Evolutionary conservation across 2,113 vertebrate species (phyloP).

Genomic region (Colinus virginianus): DNA sequence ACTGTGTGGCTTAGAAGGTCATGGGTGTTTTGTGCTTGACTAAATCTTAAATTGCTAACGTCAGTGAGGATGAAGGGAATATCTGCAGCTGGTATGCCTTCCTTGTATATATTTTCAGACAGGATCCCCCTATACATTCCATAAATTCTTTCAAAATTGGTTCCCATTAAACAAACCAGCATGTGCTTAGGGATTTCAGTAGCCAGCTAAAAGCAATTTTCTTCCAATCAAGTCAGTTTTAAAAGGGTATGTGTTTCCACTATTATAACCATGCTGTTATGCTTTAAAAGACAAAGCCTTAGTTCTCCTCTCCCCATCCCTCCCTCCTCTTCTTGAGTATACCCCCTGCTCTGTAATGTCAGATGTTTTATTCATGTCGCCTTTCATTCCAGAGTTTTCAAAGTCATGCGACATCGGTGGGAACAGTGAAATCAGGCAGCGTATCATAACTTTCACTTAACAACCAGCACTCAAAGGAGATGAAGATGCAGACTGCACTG

Average conservation of each 20-base stretch:
- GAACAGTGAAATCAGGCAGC: slow-evolving; percentile 40
- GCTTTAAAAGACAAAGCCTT: slow-evolving; percentile 42
- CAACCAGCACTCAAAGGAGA: slow-evolving; percentile 10
- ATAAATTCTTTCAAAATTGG: slow-evolving; percentile 69
- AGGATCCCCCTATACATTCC: slow-evolving; percentile 72
- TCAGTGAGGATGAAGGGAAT: slow-evolving; percentile 61
- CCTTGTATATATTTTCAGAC: slow-evolving; percentile 53
- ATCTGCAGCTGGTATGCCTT: slow-evolving; percentile 62
- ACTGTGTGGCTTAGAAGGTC: slow-evolving; percentile 45
- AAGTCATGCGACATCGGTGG: slow-evolving; percentile 16
- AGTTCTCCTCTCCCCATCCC: background rate
- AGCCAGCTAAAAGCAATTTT: slow-evolving; percentile 62
- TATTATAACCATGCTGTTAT: slow-evolving; percentile 43
- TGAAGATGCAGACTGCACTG: background rate
- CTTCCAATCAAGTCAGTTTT: slow-evolving; percentile 66
- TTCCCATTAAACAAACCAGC: slow-evolving; percentile 73
- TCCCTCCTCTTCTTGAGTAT: background rate
- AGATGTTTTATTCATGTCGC: slow-evolving; percentile 49
- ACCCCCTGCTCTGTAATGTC: slow-evolving; percentile 55
- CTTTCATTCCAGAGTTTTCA: slow-evolving; percentile 50
- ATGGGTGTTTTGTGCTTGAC: slow-evolving; percentile 60
- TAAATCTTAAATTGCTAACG: slow-evolving; percentile 59
- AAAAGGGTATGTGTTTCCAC: slow-evolving; percentile 60
- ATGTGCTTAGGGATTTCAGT: slow-evolving; percentile 69
- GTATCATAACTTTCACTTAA: background rate